Evolutionary conservation across 2,888 invertebrate species (phyloP).

Genomic region (Branchipolynoe longqiensis): DNA sequence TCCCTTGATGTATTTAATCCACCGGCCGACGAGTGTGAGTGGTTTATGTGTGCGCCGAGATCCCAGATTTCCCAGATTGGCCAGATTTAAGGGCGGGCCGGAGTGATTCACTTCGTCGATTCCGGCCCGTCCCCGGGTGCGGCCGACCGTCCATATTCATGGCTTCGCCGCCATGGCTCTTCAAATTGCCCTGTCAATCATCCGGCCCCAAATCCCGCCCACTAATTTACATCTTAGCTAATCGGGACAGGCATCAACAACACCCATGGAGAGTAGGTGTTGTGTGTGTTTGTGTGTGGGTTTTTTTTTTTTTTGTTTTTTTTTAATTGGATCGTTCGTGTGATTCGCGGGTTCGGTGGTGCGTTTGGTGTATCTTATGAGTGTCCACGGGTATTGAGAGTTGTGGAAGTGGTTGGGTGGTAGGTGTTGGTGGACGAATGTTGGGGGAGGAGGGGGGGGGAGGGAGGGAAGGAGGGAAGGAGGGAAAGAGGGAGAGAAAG

Average conservation of each 20-base stretch:
- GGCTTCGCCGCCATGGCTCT: neutral
- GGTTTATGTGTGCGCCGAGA: neutral
- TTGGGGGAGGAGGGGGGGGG: neutral
- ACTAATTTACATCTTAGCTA: constrained; percentile 4
- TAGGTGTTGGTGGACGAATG: no score
- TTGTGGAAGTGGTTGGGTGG: no score
- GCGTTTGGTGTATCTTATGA: no score
- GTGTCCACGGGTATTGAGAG: no score
- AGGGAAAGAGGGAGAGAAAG: no score
- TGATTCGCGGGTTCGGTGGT: no score
- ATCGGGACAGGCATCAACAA: neutral
- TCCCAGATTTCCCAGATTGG: constrained; percentile 9
- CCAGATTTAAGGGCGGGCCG: neutral
- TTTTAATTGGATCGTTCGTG: no score
- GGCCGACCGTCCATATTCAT: constrained; percentile 12
- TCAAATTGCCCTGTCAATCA: constrained; percentile 2
- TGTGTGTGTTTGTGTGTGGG: no score
- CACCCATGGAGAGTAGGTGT: neutral
- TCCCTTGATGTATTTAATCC: constrained; percentile 9
- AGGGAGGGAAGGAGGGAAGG: no score
- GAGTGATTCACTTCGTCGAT: constrained; percentile 1
- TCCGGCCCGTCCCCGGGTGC: neutral
- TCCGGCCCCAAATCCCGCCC: neutral
- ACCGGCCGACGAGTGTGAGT: neutral
- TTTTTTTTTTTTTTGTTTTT: no score